Percentiles rank a stretch among this genome's conserved stretches.
Conservation (phyloP, 1,140 invertebrate genomes). For the Camponotus pennsylvanicus region DNA sequence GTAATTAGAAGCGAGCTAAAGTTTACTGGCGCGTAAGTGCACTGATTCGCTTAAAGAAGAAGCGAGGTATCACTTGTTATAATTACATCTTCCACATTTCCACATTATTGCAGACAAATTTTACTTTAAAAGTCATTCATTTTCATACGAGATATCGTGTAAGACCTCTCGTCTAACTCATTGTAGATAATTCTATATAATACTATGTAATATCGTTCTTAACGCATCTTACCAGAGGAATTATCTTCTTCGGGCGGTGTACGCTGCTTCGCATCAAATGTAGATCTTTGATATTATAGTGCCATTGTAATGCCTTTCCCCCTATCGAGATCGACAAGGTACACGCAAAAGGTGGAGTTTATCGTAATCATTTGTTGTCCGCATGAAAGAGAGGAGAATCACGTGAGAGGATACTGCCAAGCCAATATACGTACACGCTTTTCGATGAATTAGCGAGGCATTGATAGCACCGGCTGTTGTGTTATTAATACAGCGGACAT, state of each 20-base stretch:
- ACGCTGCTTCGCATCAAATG: constrained; percentile 2
- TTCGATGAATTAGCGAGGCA: constrained; percentile 75
- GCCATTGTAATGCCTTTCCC: constrained; percentile 11
- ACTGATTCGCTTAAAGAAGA: constrained; percentile 33
- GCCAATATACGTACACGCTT: constrained; percentile 37
- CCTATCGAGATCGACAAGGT: constrained; percentile 19
- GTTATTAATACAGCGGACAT: constrained; percentile 78
- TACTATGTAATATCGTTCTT: constrained; percentile 29
- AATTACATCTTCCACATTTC: background rate
- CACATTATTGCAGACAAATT: background rate
- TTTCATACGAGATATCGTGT: constrained; percentile 12
- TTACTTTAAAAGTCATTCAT: background rate
- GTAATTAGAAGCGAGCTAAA: constrained; percentile 14
- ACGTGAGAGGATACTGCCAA: background rate
- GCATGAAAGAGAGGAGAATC: constrained; percentile 9
- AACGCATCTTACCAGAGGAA: constrained; percentile 22
- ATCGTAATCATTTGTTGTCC: constrained; percentile 13
- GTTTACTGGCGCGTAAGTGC: background rate
- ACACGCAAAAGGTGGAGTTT: constrained; percentile 52
- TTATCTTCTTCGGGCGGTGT: background rate
- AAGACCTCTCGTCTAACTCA: constrained; percentile 21
- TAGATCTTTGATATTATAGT: constrained; percentile 34
- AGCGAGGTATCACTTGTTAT: constrained; percentile 40
- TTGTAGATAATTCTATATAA: constrained; percentile 15
- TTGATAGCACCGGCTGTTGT: constrained; percentile 74